phyloP scores from a whole-genome alignment of 2,888 invertebrate species.

The Drosophila ezoana region DNA sequence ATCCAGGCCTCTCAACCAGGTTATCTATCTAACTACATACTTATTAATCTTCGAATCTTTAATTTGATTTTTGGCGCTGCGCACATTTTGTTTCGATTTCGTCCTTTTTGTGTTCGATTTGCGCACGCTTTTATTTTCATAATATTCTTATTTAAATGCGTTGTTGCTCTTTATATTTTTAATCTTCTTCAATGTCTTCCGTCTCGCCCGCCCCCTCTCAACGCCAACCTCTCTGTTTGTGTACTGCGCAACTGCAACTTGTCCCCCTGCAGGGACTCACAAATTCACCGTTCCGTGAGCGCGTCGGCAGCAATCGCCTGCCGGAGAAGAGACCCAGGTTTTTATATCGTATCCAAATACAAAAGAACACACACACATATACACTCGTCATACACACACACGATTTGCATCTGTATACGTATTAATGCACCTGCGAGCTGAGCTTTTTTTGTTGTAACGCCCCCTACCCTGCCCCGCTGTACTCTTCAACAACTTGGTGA shows the following conservation, averaged over 20 bases:
- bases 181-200: slow-evolving; percentile 49
- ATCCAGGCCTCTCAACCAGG: slow-evolving; percentile 85
- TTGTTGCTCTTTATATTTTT: slow-evolving; percentile 27
- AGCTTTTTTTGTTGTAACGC: slow-evolving; percentile 26
- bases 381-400: slow-evolving; percentile 27
- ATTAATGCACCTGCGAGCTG: slow-evolving; percentile 40
- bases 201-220: slow-evolving; percentile 29
- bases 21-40: slow-evolving; percentile 71
- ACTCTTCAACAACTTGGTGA: slow-evolving; percentile 22
- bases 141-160: slow-evolving; percentile 5
- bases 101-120: slow-evolving; percentile 19
- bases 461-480: background rate
- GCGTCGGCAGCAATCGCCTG: slow-evolving; percentile 94
- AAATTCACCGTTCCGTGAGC: slow-evolving; percentile 94
- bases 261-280: slow-evolving; percentile 85
- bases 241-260: slow-evolving; percentile 26
- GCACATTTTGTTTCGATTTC: slow-evolving; percentile 30
- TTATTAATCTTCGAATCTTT: slow-evolving; percentile 5
- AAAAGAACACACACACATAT: slow-evolving; percentile 27
- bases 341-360: slow-evolving; percentile 77
- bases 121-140: slow-evolving; percentile 40
- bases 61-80: slow-evolving; percentile 14
- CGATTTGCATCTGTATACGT: slow-evolving; percentile 54
- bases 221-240: slow-evolving; percentile 28
- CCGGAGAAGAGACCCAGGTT: slow-evolving; percentile 94